These are phyloP conservation scores for Lynx canadensis DNA, from an alignment of 2,113 vertebrate species.

Conservation along the genomic window DNA sequence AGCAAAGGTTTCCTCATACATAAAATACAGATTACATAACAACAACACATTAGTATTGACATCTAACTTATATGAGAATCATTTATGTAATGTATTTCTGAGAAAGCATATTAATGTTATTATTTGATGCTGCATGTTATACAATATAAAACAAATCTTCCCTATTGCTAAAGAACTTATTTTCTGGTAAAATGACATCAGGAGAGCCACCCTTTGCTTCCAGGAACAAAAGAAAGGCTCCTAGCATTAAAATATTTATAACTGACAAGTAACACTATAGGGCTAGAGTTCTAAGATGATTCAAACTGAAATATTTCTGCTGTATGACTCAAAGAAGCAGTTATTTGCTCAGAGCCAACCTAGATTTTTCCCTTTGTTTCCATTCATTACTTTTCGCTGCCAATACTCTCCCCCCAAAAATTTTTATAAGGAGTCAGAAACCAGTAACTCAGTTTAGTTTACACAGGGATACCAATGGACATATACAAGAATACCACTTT, in stretches of 20 bases:
- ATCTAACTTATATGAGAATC: background rate
- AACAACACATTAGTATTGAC: background rate
- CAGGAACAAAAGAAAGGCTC: constrained; percentile 14
- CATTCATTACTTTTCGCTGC: background rate
- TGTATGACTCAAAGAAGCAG: background rate
- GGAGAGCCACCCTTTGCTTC: background rate
- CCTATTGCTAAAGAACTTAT: background rate
- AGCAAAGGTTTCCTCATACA: background rate
- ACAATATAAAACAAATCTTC: background rate
- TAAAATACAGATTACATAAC: background rate
- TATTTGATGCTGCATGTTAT: constrained; percentile 23
- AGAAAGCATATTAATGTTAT: background rate
- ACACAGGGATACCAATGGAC: background rate
- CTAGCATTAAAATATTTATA: constrained; percentile 46
- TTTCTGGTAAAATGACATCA: background rate
- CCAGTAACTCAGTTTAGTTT: background rate
- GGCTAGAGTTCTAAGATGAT: background rate
- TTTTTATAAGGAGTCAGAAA: background rate
- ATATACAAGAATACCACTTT: background rate
- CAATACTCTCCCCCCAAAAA: background rate
- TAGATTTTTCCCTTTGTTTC: background rate
- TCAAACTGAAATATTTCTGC: background rate
- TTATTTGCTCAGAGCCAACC: background rate
- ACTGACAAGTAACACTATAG: background rate
- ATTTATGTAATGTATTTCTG: background rate